Conservation (phyloP, 2,888 invertebrate species). For the Cremastobaeus sp. region DNA sequence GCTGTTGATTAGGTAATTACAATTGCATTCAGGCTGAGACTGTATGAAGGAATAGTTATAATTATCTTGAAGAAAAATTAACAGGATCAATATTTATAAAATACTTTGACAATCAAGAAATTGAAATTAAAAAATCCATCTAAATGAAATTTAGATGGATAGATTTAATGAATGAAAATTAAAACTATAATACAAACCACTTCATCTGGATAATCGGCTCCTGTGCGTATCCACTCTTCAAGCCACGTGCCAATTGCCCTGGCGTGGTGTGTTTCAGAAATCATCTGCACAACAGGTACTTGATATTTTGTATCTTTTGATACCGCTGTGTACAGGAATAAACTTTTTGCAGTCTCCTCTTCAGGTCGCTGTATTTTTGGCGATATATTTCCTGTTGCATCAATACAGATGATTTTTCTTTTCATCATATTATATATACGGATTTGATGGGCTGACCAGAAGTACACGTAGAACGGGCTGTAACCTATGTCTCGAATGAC, state of each 20-base stretch:
- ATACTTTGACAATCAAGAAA: too few relatives aligned
- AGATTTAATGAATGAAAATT: not conserved
- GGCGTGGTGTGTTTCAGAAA: conserved; percentile 11
- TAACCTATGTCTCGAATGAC: conserved; percentile 21
- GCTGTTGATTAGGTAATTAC: too few relatives aligned
- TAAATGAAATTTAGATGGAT: too few relatives aligned
- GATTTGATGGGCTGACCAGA: conserved; percentile 44
- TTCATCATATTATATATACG: conserved; percentile 16
- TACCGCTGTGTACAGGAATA: conserved; percentile 11
- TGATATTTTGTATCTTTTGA: not conserved
- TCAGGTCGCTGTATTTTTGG: not conserved
- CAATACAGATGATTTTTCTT: conserved; percentile 3
- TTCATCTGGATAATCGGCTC: conserved; percentile 17
- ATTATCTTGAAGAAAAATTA: too few relatives aligned
- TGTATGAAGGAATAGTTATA: too few relatives aligned
- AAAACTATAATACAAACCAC: conserved; percentile 2
- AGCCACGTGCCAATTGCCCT: conserved; percentile 5
- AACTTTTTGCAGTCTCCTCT: conserved; percentile 3
- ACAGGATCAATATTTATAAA: too few relatives aligned
- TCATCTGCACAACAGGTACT: conserved; percentile 16
- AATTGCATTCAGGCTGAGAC: too few relatives aligned
- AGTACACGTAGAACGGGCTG: conserved; percentile 25
- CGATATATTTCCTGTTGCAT: conserved; percentile 19
- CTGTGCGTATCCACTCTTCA: conserved; percentile 17
- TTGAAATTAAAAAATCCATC: too few relatives aligned